phyloP scores from a whole-genome alignment of 2,797 vertebrate genomes.

The Cirrhinus molitorella region DNA sequence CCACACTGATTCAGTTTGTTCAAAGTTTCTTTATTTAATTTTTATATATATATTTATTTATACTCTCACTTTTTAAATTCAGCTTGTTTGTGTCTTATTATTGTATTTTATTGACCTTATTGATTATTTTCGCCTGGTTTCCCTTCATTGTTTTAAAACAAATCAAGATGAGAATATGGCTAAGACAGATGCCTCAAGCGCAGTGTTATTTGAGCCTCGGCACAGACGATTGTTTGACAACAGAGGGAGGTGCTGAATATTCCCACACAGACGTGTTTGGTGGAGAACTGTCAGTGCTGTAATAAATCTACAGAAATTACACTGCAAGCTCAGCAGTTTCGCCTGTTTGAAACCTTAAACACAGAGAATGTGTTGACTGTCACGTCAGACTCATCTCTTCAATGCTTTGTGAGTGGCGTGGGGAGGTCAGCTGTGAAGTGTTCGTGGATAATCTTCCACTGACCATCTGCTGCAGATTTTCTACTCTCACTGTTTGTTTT shows the following conservation, averaged over 20 bases:
- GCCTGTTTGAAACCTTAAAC: not conserved
- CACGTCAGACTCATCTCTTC: not conserved
- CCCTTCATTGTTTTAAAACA: slow-evolving; percentile 1
- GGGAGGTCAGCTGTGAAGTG: slow-evolving; percentile 49
- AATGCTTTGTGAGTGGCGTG: slow-evolving; percentile 30
- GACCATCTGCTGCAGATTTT: slow-evolving; percentile 74
- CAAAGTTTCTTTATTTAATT: too few species aligned
- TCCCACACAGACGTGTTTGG: slow-evolving; percentile 50
- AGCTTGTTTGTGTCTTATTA: not conserved
- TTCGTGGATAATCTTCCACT: slow-evolving; percentile 70
- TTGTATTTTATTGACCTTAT: not conserved
- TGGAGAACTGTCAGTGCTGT: not conserved
- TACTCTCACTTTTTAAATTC: not conserved
- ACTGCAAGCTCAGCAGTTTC: slow-evolving; percentile 58
- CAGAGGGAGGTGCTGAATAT: slow-evolving; percentile 69
- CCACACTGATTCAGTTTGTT: not conserved
- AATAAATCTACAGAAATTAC: slow-evolving; percentile 32
- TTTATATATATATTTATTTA: not conserved
- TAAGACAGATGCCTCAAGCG: slow-evolving; percentile 65
- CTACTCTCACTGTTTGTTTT: slow-evolving; percentile 60
- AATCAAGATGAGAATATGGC: slow-evolving; percentile 11
- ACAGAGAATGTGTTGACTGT: slow-evolving; percentile 15
- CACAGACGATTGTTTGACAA: slow-evolving; percentile 70
- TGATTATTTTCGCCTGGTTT: not conserved
- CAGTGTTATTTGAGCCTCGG: slow-evolving; percentile 73